Percentiles rank a stretch among this genome's conserved stretches.
Conservation (phyloP, 2,113 vertebrate genomes). For the Terrapene triunguis region DNA sequence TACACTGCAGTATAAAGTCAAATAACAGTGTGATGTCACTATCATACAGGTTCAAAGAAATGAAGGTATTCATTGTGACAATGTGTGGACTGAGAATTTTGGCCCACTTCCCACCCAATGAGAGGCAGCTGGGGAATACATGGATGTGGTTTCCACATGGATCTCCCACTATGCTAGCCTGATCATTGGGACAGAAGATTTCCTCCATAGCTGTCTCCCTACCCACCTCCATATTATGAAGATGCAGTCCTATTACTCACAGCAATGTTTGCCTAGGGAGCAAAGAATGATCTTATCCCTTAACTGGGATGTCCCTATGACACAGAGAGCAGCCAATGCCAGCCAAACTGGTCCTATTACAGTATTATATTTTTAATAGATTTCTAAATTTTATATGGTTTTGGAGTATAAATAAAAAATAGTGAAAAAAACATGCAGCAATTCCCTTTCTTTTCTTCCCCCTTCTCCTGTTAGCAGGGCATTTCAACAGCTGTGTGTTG, state of each 20-base stretch:
- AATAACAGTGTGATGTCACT: not conserved
- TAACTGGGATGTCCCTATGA: not conserved
- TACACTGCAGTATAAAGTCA: not conserved
- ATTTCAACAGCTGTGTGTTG: not conserved
- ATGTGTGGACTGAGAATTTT: not conserved
- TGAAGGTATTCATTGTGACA: not conserved
- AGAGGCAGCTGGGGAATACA: not conserved
- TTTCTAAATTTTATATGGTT: not conserved
- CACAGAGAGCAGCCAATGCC: not conserved
- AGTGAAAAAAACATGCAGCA: not conserved
- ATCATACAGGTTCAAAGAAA: not conserved
- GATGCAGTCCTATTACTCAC: not conserved
- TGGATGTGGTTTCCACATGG: accelerated
- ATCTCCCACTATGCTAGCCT: not conserved
- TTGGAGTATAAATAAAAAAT: not conserved
- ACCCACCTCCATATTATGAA: not conserved
- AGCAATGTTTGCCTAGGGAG: not conserved
- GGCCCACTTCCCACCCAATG: not conserved
- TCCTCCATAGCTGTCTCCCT: not conserved
- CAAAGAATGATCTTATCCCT: not conserved
- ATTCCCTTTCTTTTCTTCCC: not conserved
- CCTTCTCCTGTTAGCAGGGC: not conserved
- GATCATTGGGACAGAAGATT: not conserved
- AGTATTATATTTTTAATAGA: not conserved
- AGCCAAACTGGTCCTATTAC: not conserved